Percentiles rank a stretch among this genome's conserved stretches.
Conservation (phyloP, 2,113 vertebrate species). For the Hassar affinis region DNA sequence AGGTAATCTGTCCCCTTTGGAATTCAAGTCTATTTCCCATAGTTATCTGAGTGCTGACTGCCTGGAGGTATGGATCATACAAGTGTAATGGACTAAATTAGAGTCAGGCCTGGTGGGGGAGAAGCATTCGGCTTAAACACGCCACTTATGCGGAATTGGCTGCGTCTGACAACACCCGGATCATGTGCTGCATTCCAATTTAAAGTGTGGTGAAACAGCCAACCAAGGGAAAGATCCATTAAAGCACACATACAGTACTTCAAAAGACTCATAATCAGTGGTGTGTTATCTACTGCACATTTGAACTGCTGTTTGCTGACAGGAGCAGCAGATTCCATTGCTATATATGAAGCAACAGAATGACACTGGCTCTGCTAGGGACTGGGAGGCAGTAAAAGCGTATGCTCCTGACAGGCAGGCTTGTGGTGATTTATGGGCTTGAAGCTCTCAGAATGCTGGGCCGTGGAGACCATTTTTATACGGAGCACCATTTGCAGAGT, state of each 20-base stretch:
- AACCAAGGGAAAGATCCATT: conserved; percentile 48
- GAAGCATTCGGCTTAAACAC: conserved; percentile 40
- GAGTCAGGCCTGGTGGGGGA: conserved; percentile 41
- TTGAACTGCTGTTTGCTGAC: conserved; percentile 48
- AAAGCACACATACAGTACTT: conserved; percentile 41
- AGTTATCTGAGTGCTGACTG: conserved; percentile 15
- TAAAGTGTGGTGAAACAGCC: conserved; percentile 46
- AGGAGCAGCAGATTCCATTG: conserved; percentile 51
- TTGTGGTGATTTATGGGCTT: conserved; percentile 59
- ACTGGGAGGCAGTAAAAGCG: conserved; percentile 55
- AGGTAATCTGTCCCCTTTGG: conserved; percentile 32
- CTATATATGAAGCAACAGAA: conserved; percentile 51
- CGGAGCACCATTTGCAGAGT: conserved; percentile 54
- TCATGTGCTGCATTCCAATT: conserved; percentile 56
- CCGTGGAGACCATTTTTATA: conserved; percentile 56
- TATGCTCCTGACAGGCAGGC: conserved; percentile 57
- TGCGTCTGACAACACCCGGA: conserved; percentile 55
- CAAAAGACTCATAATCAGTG: conserved; percentile 46
- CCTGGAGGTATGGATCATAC: conserved; percentile 36
- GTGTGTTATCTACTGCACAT: conserved; percentile 37
- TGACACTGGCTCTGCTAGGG: conserved; percentile 42
- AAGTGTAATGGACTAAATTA: conserved; percentile 53
- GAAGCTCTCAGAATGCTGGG: conserved; percentile 46
- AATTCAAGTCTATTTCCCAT: conserved; percentile 43
- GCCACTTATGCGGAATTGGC: conserved; percentile 51